Base-by-base conservation (phyloP, 2,888 invertebrate species). In the Troides oblongomaculatus region DNA sequence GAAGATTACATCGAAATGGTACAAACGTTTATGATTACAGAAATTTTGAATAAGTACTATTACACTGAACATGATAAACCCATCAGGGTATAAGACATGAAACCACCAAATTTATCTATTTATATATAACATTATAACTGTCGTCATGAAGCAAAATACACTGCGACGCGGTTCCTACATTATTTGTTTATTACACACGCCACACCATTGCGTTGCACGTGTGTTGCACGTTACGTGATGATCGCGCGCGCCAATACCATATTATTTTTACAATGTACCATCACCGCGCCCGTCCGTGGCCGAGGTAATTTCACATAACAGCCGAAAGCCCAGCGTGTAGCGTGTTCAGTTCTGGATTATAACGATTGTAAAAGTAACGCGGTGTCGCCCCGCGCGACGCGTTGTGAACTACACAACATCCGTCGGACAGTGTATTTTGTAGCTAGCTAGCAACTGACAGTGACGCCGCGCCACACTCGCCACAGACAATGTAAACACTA, bases 41-140 rank as follows among this genome's bases (percentile, higher is more conserved):
- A 87, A 87, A 82, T 85, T 86, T 85, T 85, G 86, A 88, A 86
- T 90, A 90, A 88, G 85, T 88, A 90, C 88, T 88, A 90, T 90
- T 85, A 87, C 85, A 89, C 85, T 89, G 89, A 87, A 85, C 85
- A 87, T 88, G 87, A 89, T 87, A 81, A 86, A 83, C 88, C 88
- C 60, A 25, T 84, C 84, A 84, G 85, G 89, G 84, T 80, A 79
- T 77, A 83, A 81, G 81, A 83, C 82, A 83, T 78, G 82, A 84
- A 82, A 84, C 84, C 85, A 83, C 85, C 86, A 83, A 86, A 81
- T 84, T 78, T 79, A 79, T 79, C 66, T 53, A 66, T 78, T 39
- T 39, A 77, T 39, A 7, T 39, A 39, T 39, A 36, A 39, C 10
- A 39, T 8, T 30, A 30, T 39, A 78, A 84, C 85, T 84, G 87